Conservation (phyloP, 2,113 vertebrate genomes). For the Sarotherodon lohbergeri region DNA sequence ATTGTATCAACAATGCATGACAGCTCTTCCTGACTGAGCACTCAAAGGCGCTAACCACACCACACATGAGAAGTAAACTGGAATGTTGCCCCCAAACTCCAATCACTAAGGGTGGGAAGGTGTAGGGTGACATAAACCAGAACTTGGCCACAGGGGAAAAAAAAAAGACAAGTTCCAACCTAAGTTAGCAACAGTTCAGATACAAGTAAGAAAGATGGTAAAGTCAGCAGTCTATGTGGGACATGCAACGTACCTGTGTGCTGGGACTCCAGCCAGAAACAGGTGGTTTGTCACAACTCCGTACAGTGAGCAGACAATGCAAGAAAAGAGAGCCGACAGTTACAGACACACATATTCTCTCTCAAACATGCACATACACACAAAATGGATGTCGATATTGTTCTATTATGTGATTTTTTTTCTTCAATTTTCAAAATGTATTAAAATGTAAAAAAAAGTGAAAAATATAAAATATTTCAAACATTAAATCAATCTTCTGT, state of each 20-base stretch:
- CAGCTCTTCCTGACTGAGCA: neutral
- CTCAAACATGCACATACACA: neutral
- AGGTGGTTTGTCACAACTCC: neutral
- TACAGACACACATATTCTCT: neutral
- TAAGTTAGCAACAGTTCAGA: neutral
- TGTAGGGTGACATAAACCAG: neutral
- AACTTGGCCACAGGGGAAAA: neutral
- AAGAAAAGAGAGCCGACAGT: neutral
- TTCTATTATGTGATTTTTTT: neutral
- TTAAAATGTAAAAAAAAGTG: neutral
- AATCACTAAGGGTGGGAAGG: neutral
- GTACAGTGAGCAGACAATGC: neutral
- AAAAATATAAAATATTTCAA: neutral
- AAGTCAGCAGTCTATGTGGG: neutral
- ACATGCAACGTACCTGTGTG: neutral
- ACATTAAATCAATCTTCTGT: neutral
- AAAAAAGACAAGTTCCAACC: neutral
- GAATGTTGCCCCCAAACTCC: neutral
- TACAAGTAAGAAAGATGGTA: neutral
- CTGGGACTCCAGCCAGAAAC: neutral
- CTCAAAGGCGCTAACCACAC: neutral
- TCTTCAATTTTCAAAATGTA: neutral
- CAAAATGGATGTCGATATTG: neutral
- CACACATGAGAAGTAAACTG: neutral
- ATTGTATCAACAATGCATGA: neutral